Evolutionary conservation across 2,113 vertebrate genomes (phyloP).

Genomic region (Chitala chitala): DNA sequence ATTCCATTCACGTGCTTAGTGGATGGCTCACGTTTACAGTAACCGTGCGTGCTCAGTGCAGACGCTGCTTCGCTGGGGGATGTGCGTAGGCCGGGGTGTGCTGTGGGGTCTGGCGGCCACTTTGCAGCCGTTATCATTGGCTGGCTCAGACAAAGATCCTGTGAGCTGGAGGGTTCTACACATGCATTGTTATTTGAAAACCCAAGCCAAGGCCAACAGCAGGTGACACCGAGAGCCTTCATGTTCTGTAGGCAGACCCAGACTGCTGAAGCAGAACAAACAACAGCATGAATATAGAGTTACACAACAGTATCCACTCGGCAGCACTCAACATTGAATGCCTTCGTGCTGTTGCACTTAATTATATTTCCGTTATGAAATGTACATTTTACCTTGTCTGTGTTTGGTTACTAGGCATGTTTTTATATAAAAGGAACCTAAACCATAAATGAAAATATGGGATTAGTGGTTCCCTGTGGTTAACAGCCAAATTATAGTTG

Average conservation of each 20-base stretch:
- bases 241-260: neutral
- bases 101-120: too few species aligned
- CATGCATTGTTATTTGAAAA: neutral
- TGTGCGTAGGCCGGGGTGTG: neutral
- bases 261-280: neutral
- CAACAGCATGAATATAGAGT: neutral
- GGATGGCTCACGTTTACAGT: neutral
- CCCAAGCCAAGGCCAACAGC: neutral
- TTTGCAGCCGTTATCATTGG: neutral
- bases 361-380: too few species aligned
- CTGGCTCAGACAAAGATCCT: neutral
- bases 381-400: too few species aligned
- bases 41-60: too few species aligned
- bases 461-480: too few species aligned
- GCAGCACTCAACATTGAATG: too few species aligned
- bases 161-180: neutral
- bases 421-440: too few species aligned
- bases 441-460: too few species aligned
- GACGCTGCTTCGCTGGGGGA: neutral
- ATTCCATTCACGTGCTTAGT: neutral
- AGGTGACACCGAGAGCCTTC: neutral
- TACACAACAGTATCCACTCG: neutral
- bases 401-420: too few species aligned
- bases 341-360: too few species aligned
- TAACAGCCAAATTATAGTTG: too few species aligned